phyloP scores from a whole-genome alignment of 2,797 vertebrate species.

The Acanthurus lineatus region DNA sequence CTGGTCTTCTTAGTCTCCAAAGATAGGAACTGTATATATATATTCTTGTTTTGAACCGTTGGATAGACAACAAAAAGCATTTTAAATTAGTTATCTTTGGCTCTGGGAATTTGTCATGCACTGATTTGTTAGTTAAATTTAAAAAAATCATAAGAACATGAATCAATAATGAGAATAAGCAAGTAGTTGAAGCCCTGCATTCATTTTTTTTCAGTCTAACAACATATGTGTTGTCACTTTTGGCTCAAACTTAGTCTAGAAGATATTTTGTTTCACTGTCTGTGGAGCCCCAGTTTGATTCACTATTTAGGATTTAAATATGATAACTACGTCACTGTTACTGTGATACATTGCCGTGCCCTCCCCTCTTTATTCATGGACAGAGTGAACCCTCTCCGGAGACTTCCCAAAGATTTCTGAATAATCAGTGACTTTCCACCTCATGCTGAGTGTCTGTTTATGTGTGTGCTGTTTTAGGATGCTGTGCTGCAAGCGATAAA shows the following conservation, averaged over 20 bases:
- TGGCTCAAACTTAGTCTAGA: background rate
- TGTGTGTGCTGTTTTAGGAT: constrained; percentile 74
- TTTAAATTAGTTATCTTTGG: background rate
- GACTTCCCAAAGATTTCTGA: background rate
- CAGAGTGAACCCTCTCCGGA: constrained; percentile 15
- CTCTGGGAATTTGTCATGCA: background rate
- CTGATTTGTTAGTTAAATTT: background rate
- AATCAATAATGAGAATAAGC: background rate
- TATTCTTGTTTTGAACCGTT: background rate
- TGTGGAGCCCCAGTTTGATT: background rate
- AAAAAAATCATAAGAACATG: background rate
- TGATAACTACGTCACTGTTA: background rate
- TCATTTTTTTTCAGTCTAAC: background rate
- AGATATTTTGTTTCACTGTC: background rate
- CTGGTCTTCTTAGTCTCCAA: background rate
- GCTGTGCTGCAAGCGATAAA: constrained; percentile 45
- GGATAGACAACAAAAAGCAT: background rate
- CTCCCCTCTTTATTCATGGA: background rate
- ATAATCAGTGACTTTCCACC: background rate
- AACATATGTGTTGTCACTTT: background rate
- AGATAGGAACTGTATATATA: background rate
- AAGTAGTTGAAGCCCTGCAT: background rate
- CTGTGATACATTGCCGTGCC: background rate
- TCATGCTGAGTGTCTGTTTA: constrained; percentile 38
- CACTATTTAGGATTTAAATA: background rate